A percentile compares a stretch with the other conserved stretches of the same genome.
phyloP scores from a whole-genome alignment of 1,140 invertebrate species.

The Lerema accius region DNA sequence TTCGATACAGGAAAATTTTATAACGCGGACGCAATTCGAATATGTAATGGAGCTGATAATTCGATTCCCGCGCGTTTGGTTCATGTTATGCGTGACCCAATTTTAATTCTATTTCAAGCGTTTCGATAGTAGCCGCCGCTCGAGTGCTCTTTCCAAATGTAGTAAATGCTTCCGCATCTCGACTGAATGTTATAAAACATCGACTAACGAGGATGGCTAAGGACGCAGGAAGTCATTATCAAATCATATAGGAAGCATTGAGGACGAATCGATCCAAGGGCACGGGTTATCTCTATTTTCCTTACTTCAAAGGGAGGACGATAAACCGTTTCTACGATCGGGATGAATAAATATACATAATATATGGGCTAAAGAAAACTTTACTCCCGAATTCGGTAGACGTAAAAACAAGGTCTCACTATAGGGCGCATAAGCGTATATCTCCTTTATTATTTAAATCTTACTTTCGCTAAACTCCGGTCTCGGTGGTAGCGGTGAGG shows the following conservation, averaged over 20 bases:
- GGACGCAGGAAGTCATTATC: constrained; percentile 77
- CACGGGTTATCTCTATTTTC: constrained; percentile 44
- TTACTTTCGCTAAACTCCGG: constrained; percentile 74
- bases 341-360: constrained; percentile 27
- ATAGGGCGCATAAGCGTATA: constrained; percentile 64
- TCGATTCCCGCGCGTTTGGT: constrained; percentile 41
- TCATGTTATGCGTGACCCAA: constrained; percentile 55
- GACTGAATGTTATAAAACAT: constrained; percentile 59
- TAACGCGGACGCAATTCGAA: constrained; percentile 44
- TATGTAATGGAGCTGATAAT: constrained; percentile 52
- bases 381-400: constrained; percentile 36
- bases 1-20: constrained; percentile 59
- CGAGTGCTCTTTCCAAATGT: constrained; percentile 43
- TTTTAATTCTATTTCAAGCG: constrained; percentile 63
- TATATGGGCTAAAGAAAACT: constrained; percentile 37
- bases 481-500: constrained; percentile 57
- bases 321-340: constrained; percentile 34
- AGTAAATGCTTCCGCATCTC: constrained; percentile 62
- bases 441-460: constrained; percentile 75
- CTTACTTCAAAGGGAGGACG: constrained; percentile 40
- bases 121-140: constrained; percentile 38
- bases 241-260: constrained; percentile 71
- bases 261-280: constrained; percentile 48
- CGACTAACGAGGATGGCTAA: constrained; percentile 65
- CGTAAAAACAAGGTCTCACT: constrained; percentile 59